phyloP scores from a whole-genome alignment of 2,113 vertebrate species.

The Osmerus eperlanus region DNA sequence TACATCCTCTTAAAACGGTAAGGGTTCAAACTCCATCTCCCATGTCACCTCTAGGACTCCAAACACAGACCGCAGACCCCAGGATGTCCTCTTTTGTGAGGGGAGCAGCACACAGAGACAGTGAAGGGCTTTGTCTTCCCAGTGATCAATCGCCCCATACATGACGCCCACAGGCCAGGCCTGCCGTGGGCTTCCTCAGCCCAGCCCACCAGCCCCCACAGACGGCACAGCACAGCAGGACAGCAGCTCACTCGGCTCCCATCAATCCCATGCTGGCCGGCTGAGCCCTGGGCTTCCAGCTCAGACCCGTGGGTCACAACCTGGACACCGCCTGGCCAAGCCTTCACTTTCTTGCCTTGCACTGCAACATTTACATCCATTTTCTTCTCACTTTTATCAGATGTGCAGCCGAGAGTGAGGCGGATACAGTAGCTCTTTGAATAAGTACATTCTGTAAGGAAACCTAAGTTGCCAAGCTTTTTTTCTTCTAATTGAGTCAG shows the following conservation, averaged over 20 bases:
- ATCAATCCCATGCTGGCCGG: neutral
- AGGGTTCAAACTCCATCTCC: neutral
- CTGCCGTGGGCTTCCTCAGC: slow-evolving; percentile 52
- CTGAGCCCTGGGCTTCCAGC: neutral
- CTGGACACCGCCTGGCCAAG: neutral
- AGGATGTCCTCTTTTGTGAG: neutral
- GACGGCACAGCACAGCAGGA: neutral
- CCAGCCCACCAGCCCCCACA: slow-evolving; percentile 40
- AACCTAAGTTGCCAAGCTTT: slow-evolving; percentile 69
- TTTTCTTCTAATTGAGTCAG: slow-evolving; percentile 71
- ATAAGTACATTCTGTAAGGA: slow-evolving; percentile 37
- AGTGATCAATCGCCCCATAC: slow-evolving; percentile 67
- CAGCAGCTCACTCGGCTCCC: neutral
- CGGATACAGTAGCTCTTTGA: neutral
- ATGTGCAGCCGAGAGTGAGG: neutral
- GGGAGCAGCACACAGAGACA: slow-evolving; percentile 23
- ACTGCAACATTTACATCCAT: slow-evolving; percentile 9
- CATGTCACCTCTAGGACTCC: slow-evolving; percentile 38
- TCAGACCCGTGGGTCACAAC: neutral
- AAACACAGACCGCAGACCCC: slow-evolving; percentile 24
- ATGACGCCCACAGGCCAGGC: slow-evolving; percentile 63
- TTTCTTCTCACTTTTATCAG: neutral
- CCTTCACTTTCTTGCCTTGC: too few relatives aligned
- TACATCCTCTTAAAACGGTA: too few relatives aligned
- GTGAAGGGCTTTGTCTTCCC: slow-evolving; percentile 59